Conservation (phyloP, 2,113 vertebrate species). For the Halcyon senegalensis region DNA sequence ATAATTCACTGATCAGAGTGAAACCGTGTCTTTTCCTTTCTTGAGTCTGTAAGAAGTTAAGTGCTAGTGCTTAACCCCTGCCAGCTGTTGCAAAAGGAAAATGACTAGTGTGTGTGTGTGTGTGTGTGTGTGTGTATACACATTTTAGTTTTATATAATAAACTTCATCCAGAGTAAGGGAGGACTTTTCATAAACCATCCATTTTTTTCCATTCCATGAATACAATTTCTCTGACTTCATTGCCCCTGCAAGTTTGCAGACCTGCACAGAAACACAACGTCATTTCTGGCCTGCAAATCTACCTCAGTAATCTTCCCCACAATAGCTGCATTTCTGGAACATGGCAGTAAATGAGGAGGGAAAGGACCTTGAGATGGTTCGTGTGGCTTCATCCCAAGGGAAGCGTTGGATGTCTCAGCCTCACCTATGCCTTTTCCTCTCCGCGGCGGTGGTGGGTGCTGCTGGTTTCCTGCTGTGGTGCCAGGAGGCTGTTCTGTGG, state of each 20-base stretch:
- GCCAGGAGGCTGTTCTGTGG: background rate
- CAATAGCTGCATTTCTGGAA: background rate
- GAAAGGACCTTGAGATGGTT: background rate
- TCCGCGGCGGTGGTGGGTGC: background rate
- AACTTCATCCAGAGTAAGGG: background rate
- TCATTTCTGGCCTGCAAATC: background rate
- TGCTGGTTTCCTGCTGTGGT: background rate
- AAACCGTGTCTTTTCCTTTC: background rate
- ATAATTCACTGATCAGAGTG: background rate
- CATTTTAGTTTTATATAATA: background rate
- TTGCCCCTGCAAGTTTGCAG: background rate
- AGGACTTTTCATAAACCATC: rapidly evolving
- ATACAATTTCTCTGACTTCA: background rate
- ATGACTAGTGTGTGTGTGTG: background rate
- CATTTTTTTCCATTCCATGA: rapidly evolving
- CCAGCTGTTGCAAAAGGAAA: background rate
- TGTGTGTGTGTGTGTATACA: background rate
- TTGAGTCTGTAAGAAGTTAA: background rate
- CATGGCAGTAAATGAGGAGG: background rate
- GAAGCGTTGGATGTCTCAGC: background rate
- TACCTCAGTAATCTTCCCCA: background rate
- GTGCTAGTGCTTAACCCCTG: background rate
- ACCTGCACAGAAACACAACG: background rate
- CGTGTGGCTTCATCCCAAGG: background rate
- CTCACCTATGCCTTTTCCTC: background rate